A percentile compares a stretch with the other conserved stretches of the same genome.
These are phyloP conservation scores for Idris sp. DNA, from an alignment of 1,140 invertebrate genomes.

Conservation along the genomic window DNA sequence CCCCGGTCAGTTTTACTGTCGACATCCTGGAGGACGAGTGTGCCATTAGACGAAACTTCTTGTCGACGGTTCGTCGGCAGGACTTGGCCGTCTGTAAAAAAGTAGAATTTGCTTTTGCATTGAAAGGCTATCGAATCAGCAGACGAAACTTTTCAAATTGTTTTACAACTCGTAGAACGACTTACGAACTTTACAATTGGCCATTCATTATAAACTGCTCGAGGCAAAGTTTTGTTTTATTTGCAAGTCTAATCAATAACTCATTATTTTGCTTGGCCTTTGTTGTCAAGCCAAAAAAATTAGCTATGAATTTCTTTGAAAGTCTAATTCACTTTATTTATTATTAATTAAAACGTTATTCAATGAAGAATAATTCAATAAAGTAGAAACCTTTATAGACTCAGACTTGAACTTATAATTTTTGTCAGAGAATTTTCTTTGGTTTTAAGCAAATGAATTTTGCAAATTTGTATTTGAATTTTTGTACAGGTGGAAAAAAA, in stretches of 20 bases:
- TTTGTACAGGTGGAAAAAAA: too few relatives aligned
- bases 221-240: conserved; percentile 40
- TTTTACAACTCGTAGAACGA: conserved; percentile 55
- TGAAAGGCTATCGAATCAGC: conserved; percentile 31
- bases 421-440: too few relatives aligned
- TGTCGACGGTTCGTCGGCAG: conserved; percentile 92
- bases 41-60: conserved; percentile 91
- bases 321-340: too few relatives aligned
- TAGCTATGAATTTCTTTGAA: too few relatives aligned
- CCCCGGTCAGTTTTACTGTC: conserved; percentile 87
- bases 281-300: conserved; percentile 12
- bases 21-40: conserved; percentile 83
- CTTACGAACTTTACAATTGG: conserved; percentile 63
- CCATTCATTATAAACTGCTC: conserved; percentile 35
- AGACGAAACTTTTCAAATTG: conserved; percentile 62
- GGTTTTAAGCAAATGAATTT: too few relatives aligned
- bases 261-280: conserved; percentile 14
- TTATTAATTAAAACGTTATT: too few relatives aligned
- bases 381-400: too few relatives aligned
- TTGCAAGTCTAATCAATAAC: conserved; percentile 37
- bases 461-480: too few relatives aligned
- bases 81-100: conserved; percentile 84
- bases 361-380: too few relatives aligned
- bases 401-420: too few relatives aligned
- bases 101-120: conserved; percentile 56